Base-by-base conservation (phyloP, 1,140 invertebrate genomes). In the Adelges cooleyi region DNA sequence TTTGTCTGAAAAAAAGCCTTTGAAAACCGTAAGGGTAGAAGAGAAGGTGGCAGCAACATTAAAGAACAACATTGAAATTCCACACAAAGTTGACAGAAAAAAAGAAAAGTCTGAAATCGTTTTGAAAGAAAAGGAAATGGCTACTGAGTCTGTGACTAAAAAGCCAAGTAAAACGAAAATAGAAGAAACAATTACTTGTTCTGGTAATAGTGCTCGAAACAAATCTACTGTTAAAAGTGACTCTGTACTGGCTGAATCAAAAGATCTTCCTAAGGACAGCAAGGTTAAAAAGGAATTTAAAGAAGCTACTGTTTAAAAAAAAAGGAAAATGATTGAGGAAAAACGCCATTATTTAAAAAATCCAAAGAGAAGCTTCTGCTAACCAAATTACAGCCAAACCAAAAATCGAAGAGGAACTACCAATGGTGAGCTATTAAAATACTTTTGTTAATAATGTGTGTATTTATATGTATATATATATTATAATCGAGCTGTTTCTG, bases 241-340 rank as follows among this genome's bases (percentile, higher is more conserved):
- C 13, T 3, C 18, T 5, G 48, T 33, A 1, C 48, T 23, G 13
- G 11, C 13, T 22, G 48, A 65, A 29, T 10, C 27, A 29, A 36
- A 65, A 48, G 56, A 51, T 8, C 33, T 50, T 42, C 20, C 36
- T n/a, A 48, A 48, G 15, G 53, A 56, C 10, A 36, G 6, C 10
- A 67, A 67, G 48, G 18, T 38, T 20, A 56, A 62, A 22, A 44
- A 56, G 20, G 52, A 66, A 44, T 17, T 56, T 4, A 66, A 66
- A 46, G 25, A 66, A 48, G 27, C 27, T 11, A 53, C 17, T 0
- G 9, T 25, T 10, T 40, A 56, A 25, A 25, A 42, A 25, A 20
- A 44, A 6, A 18, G 22, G 27, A 13, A 59, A 6, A 59, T 33
- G 42, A 29, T 8, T 29, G 46, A 48, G 25, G 11, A 9, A 48